Base-by-base conservation (phyloP, 2,113 vertebrate species). In the Colius striatus region DNA sequence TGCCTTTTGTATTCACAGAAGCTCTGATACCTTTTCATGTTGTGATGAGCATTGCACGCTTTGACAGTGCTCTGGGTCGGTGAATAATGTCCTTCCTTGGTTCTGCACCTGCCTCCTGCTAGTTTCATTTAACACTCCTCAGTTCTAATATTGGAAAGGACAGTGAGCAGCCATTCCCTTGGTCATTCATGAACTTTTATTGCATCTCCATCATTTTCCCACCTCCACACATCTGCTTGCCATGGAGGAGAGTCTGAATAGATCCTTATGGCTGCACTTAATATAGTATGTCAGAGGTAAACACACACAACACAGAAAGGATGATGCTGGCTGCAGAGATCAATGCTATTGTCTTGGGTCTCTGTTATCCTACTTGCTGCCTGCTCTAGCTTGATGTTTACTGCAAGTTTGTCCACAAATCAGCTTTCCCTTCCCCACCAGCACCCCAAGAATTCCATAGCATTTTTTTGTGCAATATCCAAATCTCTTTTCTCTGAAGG, bases 1-100 rank as follows among this genome's bases (percentile, higher is more conserved):
- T 84, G n/a, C 5, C 20, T 84, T 92, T 72, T 82, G 10, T 79
- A 57, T 41, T 91, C 66, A 34, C 43, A 80, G 66, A 53, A 79
- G 30, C 12, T 11, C 38, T 9, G 34, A 9, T 60, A 6, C 18
- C 16, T 89, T 77, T 87, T 72, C 32, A 8, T 45, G 38, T 53
- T 74, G 32, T 34, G 48, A 45, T 16, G 72, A 68, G 16, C 61
- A 16, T 3, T 15, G 6, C 36, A 9, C 11, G 5, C 0, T 45
- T 47, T 71, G 26, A 60, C 68, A 55, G 26, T 0, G 1, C 43
- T 75, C 61, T 51, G 13, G 29, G 51, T 10, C 81, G 81, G 32
- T 36, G 22, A 84, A 79, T 94, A 53, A 19, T 6, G 17, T 36
- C 66, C 70, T 89, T 87, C 13, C 2, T 3, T 82, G 81, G 20